Conservation (phyloP, 2,888 invertebrate genomes). For the Pandemis heparana region DNA sequence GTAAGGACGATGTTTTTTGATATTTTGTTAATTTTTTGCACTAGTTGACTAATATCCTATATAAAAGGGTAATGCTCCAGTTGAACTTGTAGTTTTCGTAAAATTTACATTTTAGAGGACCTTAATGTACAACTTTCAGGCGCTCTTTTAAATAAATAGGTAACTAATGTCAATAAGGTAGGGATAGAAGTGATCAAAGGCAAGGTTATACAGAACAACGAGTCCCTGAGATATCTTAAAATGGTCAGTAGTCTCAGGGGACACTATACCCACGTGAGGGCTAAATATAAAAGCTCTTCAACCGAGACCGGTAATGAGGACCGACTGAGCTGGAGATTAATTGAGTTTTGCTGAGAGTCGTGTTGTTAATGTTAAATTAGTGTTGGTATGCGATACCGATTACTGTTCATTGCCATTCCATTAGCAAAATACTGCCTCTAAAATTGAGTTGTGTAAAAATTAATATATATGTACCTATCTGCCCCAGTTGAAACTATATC, state of each 20-base stretch:
- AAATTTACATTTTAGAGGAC: neutral
- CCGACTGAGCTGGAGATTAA: neutral
- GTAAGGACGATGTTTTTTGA: too few relatives aligned
- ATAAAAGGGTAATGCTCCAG: too few relatives aligned
- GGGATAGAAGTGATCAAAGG: neutral
- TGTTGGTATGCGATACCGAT: neutral
- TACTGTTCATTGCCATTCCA: neutral
- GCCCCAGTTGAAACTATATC: too few relatives aligned
- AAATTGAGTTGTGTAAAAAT: too few relatives aligned
- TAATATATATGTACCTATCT: too few relatives aligned
- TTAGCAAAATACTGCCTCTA: too few relatives aligned
- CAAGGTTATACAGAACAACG: neutral
- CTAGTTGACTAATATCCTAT: too few relatives aligned
- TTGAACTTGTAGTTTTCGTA: too few relatives aligned
- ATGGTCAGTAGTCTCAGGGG: constrained; percentile 1
- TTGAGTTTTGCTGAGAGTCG: neutral
- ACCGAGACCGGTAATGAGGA: neutral
- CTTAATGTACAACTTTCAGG: neutral
- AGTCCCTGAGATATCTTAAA: neutral
- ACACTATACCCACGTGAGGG: neutral
- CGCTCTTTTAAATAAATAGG: neutral
- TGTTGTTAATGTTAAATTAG: too few relatives aligned
- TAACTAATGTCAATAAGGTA: neutral
- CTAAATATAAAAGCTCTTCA: neutral
- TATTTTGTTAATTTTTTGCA: too few relatives aligned